A percentile compares a stretch with the other conserved stretches of the same genome.
phyloP scores from a whole-genome alignment of 2,113 vertebrate species.

The Paraplagusia blochii region DNA sequence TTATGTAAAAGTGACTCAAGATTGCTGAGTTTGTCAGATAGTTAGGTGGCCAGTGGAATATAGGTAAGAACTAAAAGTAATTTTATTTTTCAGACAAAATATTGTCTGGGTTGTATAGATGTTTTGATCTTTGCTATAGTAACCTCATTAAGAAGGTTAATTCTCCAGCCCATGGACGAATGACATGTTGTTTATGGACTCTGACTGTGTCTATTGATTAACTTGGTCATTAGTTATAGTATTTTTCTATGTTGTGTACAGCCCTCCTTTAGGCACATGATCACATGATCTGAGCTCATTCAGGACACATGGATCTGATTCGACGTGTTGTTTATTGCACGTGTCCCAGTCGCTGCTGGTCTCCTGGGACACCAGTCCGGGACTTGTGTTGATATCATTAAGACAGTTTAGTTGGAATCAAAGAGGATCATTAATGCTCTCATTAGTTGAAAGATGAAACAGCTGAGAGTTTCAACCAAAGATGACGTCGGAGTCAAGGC shows the following conservation, averaged over 20 bases:
- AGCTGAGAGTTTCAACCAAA: slow-evolving; percentile 2
- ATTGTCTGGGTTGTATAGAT: no score
- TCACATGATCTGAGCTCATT: slow-evolving; percentile 30
- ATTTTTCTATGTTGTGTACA: background rate
- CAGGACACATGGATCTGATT: slow-evolving; percentile 15
- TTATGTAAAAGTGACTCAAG: no score
- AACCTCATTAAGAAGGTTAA: no score
- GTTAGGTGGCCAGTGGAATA: no score
- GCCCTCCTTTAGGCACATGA: slow-evolving; percentile 7
- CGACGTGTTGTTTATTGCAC: slow-evolving; percentile 38
- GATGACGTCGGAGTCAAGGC: background rate
- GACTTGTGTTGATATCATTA: slow-evolving; percentile 45
- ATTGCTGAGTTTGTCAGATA: no score
- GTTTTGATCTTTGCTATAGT: no score
- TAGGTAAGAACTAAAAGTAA: no score
- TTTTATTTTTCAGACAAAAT: no score
- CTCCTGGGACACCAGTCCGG: slow-evolving; percentile 32
- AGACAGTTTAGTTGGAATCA: slow-evolving; percentile 37
- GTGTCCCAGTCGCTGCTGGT: slow-evolving; percentile 21
- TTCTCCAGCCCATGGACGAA: no score
- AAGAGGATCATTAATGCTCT: slow-evolving; percentile 31
- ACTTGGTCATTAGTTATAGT: background rate
- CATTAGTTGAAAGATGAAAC: slow-evolving; percentile 40
- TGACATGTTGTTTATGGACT: slow-evolving; percentile 5
- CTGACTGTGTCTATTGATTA: slow-evolving; percentile 10